Evolutionary conservation across 2,888 invertebrate genomes (phyloP), one percentile per base, ranked within the genome.

Genomic region (Oscheius sp.): DNA sequence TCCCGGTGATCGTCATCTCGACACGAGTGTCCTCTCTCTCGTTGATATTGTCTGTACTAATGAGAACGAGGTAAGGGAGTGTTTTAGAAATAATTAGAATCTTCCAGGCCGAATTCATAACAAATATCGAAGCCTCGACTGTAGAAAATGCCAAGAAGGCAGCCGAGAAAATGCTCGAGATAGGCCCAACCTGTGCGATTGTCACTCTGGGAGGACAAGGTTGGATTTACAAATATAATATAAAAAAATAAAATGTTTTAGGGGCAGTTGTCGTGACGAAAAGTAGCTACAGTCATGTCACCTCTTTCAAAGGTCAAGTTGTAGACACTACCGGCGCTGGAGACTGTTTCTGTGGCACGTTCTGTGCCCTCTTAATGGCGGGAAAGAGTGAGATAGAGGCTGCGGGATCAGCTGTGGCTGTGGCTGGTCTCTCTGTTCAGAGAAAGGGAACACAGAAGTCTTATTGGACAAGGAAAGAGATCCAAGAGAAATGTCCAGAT

Each of bases 261-360:
- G 65, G 68, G 1, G 63, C 50, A 7, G 50, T 63, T n/a, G 13
- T 63, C 2, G 63, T 48, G 29, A 48, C 63, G 5, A 63, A 21
- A n/a, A 10, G n/a, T 48, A 29, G n/a, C 2, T 33, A 10, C 2
- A 47, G n/a, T 5, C 63, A 63, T 21, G 5, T 63, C 9, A 2
- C 48, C 9, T 50, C 5, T 7, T 2, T 2, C 0, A 63, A 29
- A 47, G 29, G 1, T 2, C 47, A 63, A 48, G 63, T 63, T 21
- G 48, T 63, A 3, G 63, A 63, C 29, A 63, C 63, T 48, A 63
- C 63, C 93, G 97, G 97, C 33, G 97, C 97, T 70, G 97, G 98
- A 0, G 97, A 99, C 91, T 94, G 95, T 33, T 98, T 98, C 91
- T 93, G 97, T 79, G 98, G 98, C 10, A 93, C 95, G 95, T 0